Percentiles rank a stretch among this genome's conserved stretches.
Conservation (phyloP, 1,140 invertebrate species). For the Arctopsyche grandis region DNA sequence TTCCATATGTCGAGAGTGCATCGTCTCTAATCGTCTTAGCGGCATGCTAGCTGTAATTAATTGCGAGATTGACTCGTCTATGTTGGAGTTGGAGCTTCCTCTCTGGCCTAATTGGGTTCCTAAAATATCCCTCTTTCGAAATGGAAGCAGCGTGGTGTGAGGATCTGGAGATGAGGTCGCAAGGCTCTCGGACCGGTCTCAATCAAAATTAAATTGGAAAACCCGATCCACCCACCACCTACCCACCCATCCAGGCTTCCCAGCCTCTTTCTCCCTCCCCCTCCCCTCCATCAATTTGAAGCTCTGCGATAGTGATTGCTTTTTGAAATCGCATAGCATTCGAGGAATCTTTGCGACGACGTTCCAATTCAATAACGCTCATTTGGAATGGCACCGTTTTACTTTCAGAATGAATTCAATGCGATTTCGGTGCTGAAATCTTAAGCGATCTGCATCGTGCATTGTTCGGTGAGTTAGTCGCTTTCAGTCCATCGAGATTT, state of each 20-base stretch:
- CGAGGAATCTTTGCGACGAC: too few relatives aligned
- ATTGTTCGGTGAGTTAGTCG: too few relatives aligned
- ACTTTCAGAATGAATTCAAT: too few relatives aligned
- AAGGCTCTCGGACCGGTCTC: not conserved
- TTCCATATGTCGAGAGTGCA: not conserved
- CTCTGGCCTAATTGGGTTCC: conserved; percentile 10
- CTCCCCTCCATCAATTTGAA: not conserved
- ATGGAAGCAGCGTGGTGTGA: not conserved
- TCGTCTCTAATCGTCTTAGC: not conserved
- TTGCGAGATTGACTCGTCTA: conserved; percentile 13
- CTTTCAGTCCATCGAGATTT: too few relatives aligned
- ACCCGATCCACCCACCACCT: not conserved
- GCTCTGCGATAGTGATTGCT: conserved; percentile 2
- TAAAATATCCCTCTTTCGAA: conserved; percentile 2
- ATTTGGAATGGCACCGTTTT: too few relatives aligned
- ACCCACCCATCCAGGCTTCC: not conserved
- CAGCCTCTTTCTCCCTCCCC: too few relatives aligned
- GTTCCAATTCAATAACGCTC: too few relatives aligned
- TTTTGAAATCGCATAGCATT: not conserved
- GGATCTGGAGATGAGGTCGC: not conserved
- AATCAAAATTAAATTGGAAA: conserved; percentile 23
- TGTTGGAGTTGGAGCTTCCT: not conserved
- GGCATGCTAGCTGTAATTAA: not conserved
- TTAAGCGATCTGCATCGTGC: too few relatives aligned
- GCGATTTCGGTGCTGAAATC: too few relatives aligned